Conservation (phyloP, 1,140 invertebrate genomes). For the Nasonia longicornis region DNA sequence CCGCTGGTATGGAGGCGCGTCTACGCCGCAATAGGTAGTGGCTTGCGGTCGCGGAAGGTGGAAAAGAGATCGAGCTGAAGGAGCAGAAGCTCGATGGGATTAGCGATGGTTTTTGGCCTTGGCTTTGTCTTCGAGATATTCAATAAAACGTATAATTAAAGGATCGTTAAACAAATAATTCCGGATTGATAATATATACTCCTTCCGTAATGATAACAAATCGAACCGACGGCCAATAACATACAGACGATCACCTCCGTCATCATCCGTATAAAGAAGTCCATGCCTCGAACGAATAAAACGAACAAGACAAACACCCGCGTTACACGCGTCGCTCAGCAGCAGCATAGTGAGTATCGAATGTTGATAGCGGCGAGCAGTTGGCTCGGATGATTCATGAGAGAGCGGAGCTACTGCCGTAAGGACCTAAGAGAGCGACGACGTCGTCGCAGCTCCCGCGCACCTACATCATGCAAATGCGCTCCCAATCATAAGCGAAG, state of each 20-base stretch:
- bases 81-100: too few species aligned
- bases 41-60: too few species aligned
- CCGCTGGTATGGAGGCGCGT: background rate
- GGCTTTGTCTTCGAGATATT: too few species aligned
- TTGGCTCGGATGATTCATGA: conserved; percentile 67
- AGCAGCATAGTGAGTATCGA: conserved; percentile 53
- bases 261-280: too few species aligned
- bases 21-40: background rate
- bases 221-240: background rate
- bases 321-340: conserved; percentile 61
- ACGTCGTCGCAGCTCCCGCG: conserved; percentile 27
- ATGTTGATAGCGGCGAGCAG: conserved; percentile 67
- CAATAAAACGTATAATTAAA: too few species aligned
- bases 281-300: conserved; percentile 29
- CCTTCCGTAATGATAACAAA: background rate
- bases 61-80: too few species aligned
- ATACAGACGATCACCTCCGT: background rate
- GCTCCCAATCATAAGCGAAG: conserved; percentile 67
- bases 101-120: too few species aligned
- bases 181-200: too few species aligned
- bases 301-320: conserved; percentile 58
- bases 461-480: conserved; percentile 68
- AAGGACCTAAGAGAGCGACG: conserved; percentile 37
- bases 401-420: conserved; percentile 40
- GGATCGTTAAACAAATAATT: too few species aligned